Percentiles rank a stretch among this genome's conserved stretches.
Evolutionary conservation across 2,113 vertebrate genomes (phyloP).

Genomic region (Saccopteryx leptura): DNA sequence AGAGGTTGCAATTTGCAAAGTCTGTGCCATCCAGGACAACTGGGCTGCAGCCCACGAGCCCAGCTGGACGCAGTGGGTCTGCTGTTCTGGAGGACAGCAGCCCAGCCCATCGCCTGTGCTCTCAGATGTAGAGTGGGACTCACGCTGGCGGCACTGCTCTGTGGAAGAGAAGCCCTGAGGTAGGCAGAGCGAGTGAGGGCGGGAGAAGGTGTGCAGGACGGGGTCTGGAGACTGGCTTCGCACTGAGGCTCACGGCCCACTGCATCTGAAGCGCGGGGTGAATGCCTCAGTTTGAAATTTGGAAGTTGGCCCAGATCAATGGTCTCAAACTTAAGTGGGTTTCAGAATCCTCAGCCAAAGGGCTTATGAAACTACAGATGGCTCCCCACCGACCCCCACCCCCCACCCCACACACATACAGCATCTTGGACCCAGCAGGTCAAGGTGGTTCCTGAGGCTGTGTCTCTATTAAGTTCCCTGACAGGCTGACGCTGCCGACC

Average conservation of each 20-base stretch:
- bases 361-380: background rate
- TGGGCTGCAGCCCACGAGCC: fast-evolving
- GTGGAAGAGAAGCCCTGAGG: background rate
- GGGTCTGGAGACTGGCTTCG: background rate
- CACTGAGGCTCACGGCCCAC: background rate
- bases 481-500: no score
- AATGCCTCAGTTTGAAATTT: background rate
- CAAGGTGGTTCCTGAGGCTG: background rate
- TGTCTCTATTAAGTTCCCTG: background rate
- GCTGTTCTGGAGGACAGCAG: fast-evolving
- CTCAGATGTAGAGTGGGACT: background rate
- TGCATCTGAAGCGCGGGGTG: fast-evolving
- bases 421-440: background rate
- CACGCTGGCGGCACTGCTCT: fast-evolving
- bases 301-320: background rate
- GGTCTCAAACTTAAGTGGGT: background rate
- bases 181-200: background rate
- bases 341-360: background rate
- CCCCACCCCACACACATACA: background rate
- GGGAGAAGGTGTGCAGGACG: background rate
- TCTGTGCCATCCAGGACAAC: fast-evolving
- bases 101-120: background rate
- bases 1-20: background rate
- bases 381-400: background rate
- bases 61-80: fast-evolving